Percentiles rank a stretch among this genome's conserved stretches.
phyloP scores from a whole-genome alignment of 2,113 vertebrate genomes.

The Ceratotherium simum region DNA sequence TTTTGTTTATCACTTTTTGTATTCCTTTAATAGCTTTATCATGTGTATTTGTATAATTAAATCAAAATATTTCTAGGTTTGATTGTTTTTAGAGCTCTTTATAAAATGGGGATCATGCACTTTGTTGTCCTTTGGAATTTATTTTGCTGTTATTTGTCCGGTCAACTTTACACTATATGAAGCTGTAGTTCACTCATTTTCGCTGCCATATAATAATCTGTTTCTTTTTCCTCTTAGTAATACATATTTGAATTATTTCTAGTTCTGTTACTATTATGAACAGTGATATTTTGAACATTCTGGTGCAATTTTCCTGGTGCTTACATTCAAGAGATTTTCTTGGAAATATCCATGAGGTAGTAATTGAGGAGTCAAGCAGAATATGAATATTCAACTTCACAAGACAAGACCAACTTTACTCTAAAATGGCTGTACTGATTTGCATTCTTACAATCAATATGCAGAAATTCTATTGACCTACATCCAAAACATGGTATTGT shows the following conservation, averaged over 20 bases:
- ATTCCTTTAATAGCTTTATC: neutral
- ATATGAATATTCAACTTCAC: neutral
- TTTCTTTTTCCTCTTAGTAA: neutral
- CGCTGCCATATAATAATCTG: neutral
- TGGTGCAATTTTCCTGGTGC: neutral
- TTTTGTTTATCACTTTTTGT: neutral
- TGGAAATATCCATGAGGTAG: neutral
- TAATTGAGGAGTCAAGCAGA: neutral
- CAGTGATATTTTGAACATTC: neutral
- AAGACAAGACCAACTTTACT: neutral
- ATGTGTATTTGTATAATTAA: neutral
- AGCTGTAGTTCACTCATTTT: neutral
- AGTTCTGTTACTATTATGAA: neutral
- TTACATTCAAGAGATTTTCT: neutral
- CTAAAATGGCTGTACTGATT: neutral
- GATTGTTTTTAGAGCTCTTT: neutral
- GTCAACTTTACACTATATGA: neutral
- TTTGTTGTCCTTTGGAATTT: neutral
- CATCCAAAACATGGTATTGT: neutral
- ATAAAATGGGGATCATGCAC: neutral
- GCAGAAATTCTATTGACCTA: neutral
- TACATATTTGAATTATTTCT: conserved; percentile 2
- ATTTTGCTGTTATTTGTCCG: neutral
- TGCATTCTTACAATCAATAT: neutral
- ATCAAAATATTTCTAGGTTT: neutral